A percentile compares a stretch with the other conserved stretches of the same genome.
These are phyloP conservation scores for Zaprionus davidi DNA, from an alignment of 1,140 invertebrate species.

Conservation along the genomic window DNA sequence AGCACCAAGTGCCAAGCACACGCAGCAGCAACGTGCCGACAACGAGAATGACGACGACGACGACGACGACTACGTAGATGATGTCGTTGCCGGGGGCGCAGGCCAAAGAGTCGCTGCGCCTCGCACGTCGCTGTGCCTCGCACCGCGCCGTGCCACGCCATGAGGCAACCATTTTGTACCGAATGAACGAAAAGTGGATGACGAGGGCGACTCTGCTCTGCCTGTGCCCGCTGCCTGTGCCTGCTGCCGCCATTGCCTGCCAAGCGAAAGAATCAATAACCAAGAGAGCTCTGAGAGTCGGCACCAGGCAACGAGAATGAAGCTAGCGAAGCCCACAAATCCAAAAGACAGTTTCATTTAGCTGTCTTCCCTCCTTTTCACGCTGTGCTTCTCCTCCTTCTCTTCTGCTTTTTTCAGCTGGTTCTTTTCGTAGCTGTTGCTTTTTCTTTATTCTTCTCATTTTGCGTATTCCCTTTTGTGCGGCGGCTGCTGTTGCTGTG, in stretches of 20 bases:
- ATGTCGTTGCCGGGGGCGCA: slow-evolving; percentile 73
- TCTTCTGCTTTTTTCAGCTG: neutral
- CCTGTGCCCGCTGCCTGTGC: neutral
- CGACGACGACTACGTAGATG: slow-evolving; percentile 53
- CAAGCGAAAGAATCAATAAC: slow-evolving; percentile 48
- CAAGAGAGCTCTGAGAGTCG: slow-evolving; percentile 29
- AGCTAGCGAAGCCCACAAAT: slow-evolving; percentile 53
- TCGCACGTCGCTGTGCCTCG: slow-evolving; percentile 4
- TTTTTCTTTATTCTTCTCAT: slow-evolving; percentile 21
- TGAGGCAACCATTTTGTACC: slow-evolving; percentile 70
- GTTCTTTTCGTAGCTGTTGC: slow-evolving; percentile 2
- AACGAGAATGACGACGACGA: slow-evolving; percentile 26
- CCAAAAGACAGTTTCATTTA: slow-evolving; percentile 42
- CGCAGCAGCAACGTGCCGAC: slow-evolving; percentile 64
- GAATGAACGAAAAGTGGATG: slow-evolving; percentile 52
- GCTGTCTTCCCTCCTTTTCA: slow-evolving; percentile 14
- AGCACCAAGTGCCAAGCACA: slow-evolving; percentile 55
- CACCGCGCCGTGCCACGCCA: slow-evolving; percentile 2
- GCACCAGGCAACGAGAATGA: slow-evolving; percentile 23
- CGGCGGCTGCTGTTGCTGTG: slow-evolving; percentile 8
- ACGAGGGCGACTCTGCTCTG: slow-evolving; percentile 43
- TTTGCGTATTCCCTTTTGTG: slow-evolving; percentile 45
- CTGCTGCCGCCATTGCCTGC: slow-evolving; percentile 7
- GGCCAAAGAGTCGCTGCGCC: slow-evolving; percentile 30
- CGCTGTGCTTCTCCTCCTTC: slow-evolving; percentile 1